These are phyloP conservation scores for Nerophis lumbriciformis DNA, from an alignment of 2,113 vertebrate species.

Conservation along the genomic window DNA sequence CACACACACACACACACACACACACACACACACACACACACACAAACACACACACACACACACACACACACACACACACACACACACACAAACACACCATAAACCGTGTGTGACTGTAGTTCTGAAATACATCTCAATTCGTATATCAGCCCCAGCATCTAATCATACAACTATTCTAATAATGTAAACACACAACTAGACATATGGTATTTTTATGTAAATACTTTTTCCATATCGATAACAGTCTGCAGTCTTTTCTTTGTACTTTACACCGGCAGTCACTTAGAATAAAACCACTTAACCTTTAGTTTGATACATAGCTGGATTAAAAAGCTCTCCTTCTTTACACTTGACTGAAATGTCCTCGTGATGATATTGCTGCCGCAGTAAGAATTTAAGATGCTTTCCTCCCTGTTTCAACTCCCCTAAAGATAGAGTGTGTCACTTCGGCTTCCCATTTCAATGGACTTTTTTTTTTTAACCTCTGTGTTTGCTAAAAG, in stretches of 20 bases:
- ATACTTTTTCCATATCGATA: too few relatives aligned
- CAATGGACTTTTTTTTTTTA: slow-evolving; percentile 17
- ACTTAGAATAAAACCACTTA: too few relatives aligned
- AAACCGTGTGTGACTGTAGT: slow-evolving; percentile 58
- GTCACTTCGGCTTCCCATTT: slow-evolving; percentile 6
- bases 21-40: slow-evolving; percentile 4
- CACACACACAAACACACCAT: slow-evolving; percentile 50
- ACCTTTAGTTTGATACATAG: neutral
- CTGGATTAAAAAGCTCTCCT: too few relatives aligned
- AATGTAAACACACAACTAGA: slow-evolving; percentile 35
- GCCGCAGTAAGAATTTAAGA: neutral
- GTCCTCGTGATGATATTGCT: neutral
- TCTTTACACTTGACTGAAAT: too few relatives aligned
- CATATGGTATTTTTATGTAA: slow-evolving; percentile 13
- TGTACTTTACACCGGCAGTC: too few relatives aligned
- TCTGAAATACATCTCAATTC: slow-evolving; percentile 42
- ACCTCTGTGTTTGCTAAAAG: slow-evolving; percentile 24
- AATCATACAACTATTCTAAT: slow-evolving; percentile 54
- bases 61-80: slow-evolving; percentile 10
- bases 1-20: slow-evolving; percentile 41
- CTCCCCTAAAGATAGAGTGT: neutral
- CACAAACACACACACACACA: slow-evolving; percentile 17
- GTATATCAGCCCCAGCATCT: slow-evolving; percentile 39
- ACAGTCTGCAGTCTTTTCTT: too few relatives aligned
- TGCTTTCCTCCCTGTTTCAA: neutral